A percentile compares a stretch with the other conserved stretches of the same genome.
Evolutionary conservation across 2,888 invertebrate species (phyloP).

Genomic region (Carcina quercana): DNA sequence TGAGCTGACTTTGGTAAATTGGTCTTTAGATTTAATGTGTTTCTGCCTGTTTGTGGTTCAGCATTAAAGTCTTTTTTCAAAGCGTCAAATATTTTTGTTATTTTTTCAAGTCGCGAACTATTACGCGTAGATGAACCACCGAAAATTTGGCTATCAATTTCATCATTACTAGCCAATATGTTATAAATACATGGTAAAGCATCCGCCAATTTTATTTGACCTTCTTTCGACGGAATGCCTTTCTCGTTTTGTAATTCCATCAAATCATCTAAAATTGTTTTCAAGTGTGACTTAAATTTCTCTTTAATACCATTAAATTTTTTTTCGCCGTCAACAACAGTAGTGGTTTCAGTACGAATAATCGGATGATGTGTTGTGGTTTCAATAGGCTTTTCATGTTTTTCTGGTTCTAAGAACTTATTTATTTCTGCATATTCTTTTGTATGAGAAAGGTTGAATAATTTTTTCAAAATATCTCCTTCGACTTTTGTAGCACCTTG

Average conservation of each 20-base stretch:
- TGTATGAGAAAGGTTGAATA: conserved; percentile 56
- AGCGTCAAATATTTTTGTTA: conserved; percentile 35
- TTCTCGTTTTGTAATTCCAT: conserved; percentile 42
- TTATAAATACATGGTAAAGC: conserved; percentile 55
- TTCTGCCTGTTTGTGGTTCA: conserved; percentile 27
- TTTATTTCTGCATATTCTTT: conserved; percentile 52
- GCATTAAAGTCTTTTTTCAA: conserved; percentile 35
- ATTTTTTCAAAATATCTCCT: conserved; percentile 47
- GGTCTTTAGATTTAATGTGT: no score
- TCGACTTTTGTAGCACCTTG: conserved; percentile 28
- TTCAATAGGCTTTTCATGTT: conserved; percentile 2
- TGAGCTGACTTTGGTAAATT: conserved; percentile 44
- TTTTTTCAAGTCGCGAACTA: conserved; percentile 27
- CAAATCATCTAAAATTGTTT: conserved; percentile 49
- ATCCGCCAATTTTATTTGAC: conserved; percentile 36
- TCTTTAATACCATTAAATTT: conserved; percentile 34
- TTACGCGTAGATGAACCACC: conserved; percentile 9
- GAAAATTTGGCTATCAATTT: background rate
- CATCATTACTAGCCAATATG: conserved; percentile 29
- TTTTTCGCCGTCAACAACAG: no score
- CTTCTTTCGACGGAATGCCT: conserved; percentile 24
- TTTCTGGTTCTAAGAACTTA: conserved; percentile 28
- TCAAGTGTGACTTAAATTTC: conserved; percentile 51
- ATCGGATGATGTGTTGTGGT: conserved; percentile 6
- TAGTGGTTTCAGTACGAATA: background rate